Evolutionary conservation across 2,888 invertebrate species (phyloP), one percentile per base, ranked within the genome.

Genomic region (Scrobipalpa atriplicella): DNA sequence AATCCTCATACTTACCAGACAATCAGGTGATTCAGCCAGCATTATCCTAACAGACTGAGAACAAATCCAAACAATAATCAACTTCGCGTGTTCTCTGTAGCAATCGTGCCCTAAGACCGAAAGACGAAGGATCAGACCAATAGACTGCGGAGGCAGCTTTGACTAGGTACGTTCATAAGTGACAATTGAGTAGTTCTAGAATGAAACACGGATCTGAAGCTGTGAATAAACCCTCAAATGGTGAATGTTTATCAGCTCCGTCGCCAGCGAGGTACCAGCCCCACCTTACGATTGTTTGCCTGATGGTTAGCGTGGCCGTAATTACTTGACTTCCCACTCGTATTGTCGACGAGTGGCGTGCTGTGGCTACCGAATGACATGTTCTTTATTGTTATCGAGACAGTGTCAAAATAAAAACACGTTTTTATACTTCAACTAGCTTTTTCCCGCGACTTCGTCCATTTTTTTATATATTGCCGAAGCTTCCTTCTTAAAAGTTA

Each of bases 291-390:
- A 65, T 65, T 65, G 63, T 62, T 68, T 64, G 64, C 64, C 62
- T 60, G 65, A 62, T 68, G 62, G 68, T 67, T 69, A 69, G 69
- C 69, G 67, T 67, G 67, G 51, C 69, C 47, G 67, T 67, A 69
- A 69, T 69, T 69, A 69, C 69, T 60, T 66, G 52, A 65, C 66
- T 66, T 64, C 65, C 66, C 64, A 66, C 67, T 66, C 67, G 61
- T 51, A 65, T 68, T 62, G 56, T 52, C 18, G 54, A 62, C 67
- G 43, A 61, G 54, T 47, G 47, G n/a, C 47, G 8, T 47, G 16
- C n/a, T 29, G 29, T 21, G 16, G 64, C 66, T 68, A 66, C 68
- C 62, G 64, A 67, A 65, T 60, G 65, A 62, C 65, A 63, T 18
- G 54, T 39, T 63, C 38, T 63, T 68, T 58, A 65, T 68, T 68